A percentile compares a stretch with the other conserved stretches of the same genome.
These are phyloP conservation scores for Microchirus variegatus DNA, from an alignment of 2,797 vertebrate species.

Conservation along the genomic window DNA sequence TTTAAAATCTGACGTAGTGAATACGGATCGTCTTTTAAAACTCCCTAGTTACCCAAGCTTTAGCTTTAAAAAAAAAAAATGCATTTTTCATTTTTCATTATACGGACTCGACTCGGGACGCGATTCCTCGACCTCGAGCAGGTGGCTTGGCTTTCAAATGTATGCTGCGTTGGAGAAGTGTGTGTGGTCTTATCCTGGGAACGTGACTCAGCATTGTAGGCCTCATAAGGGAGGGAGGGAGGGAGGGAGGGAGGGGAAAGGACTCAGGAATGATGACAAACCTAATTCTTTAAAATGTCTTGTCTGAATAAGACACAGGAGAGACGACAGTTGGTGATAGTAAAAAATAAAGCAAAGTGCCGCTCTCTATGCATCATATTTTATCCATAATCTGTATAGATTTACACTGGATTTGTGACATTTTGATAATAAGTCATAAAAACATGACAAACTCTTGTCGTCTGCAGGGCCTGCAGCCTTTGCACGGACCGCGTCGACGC, in stretches of 20 bases:
- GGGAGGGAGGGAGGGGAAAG: too few species aligned
- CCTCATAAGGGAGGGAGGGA: slow-evolving; percentile 47
- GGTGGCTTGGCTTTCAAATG: slow-evolving; percentile 34
- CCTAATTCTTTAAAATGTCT: slow-evolving; percentile 59
- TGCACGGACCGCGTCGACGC: too few species aligned
- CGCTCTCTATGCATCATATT: slow-evolving; percentile 6
- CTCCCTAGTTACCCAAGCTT: slow-evolving; percentile 10
- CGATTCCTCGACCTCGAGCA: slow-evolving; percentile 33
- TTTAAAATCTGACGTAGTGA: background rate
- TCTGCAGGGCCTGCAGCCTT: too few species aligned
- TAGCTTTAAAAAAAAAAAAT: slow-evolving; percentile 11
- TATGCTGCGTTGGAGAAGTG: slow-evolving; percentile 27
- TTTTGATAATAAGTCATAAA: too few species aligned
- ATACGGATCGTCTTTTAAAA: slow-evolving; percentile 21
- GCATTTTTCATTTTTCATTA: slow-evolving; percentile 40
- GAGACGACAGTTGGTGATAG: slow-evolving; percentile 50
- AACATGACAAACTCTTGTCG: too few species aligned
- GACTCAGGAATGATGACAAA: slow-evolving; percentile 58
- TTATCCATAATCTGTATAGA: background rate
- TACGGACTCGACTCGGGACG: slow-evolving; percentile 34
- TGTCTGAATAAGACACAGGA: slow-evolving; percentile 61
- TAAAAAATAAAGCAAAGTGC: slow-evolving; percentile 37
- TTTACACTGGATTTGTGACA: too few species aligned
- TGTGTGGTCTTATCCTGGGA: slow-evolving; percentile 61
- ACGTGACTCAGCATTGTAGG: slow-evolving; percentile 44